Evolutionary conservation across 2,888 invertebrate genomes (phyloP).

Genomic region (Tetramorium bicarinatum): DNA sequence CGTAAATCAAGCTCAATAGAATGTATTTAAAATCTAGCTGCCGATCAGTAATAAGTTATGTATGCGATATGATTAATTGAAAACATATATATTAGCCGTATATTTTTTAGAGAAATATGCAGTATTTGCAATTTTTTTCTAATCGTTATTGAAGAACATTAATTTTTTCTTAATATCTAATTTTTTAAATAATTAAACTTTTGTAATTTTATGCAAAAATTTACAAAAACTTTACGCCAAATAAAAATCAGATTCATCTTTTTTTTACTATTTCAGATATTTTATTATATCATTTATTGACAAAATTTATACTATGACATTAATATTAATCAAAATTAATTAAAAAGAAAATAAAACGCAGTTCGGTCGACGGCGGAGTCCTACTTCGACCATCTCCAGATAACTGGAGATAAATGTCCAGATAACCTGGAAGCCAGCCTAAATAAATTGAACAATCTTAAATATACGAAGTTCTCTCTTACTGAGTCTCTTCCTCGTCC

Average conservation of each 20-base stretch:
- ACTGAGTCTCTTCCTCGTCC: no score
- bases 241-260: not conserved
- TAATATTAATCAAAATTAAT: no score
- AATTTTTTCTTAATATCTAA: not conserved
- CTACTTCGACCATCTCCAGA: no score
- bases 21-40: not conserved
- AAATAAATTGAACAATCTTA: no score
- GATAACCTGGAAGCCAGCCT: no score
- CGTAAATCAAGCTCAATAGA: slow-evolving; percentile 39
- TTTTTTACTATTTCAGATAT: no score
- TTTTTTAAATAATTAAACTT: not conserved
- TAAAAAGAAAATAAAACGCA: no score
- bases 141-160: not conserved
- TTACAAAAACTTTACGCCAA: not conserved
- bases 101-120: not conserved
- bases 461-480: no score
- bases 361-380: no score
- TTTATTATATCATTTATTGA: no score
- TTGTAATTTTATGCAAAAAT: not conserved
- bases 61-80: not conserved
- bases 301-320: no score
- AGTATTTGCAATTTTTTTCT: not conserved
- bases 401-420: no score
- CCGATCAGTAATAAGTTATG: not conserved
- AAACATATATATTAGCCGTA: not conserved